Percentiles rank a stretch among this genome's conserved stretches.
These are phyloP conservation scores for Iselma pallidipennis DNA, from an alignment of 2,888 invertebrate species.

Conservation along the genomic window DNA sequence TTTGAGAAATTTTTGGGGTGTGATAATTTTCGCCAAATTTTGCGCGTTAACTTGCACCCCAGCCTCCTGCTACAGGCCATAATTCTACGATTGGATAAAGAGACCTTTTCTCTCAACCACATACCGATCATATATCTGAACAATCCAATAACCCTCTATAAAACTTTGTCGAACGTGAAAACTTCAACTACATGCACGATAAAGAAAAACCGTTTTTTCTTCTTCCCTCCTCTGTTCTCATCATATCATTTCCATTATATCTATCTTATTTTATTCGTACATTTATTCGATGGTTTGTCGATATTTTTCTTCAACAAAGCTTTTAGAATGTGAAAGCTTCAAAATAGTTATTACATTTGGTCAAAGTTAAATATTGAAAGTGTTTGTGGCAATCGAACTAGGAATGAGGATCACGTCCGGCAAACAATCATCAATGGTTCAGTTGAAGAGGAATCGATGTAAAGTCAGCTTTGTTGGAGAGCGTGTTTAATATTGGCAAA, in stretches of 20 bases:
- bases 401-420: conserved; percentile 1
- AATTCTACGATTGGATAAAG: too few relatives aligned
- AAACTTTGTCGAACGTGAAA: neutral
- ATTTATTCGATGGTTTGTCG: neutral
- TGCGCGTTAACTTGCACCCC: too few relatives aligned
- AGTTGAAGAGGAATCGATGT: too few relatives aligned
- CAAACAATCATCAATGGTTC: neutral
- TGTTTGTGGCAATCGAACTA: conserved; percentile 4
- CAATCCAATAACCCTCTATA: neutral
- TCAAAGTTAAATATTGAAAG: conserved; percentile 8
- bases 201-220: too few relatives aligned
- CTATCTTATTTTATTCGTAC: neutral
- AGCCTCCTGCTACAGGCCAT: too few relatives aligned
- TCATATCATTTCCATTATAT: neutral
- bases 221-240: neutral
- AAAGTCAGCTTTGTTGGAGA: too few relatives aligned
- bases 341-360: conserved; percentile 8
- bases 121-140: too few relatives aligned
- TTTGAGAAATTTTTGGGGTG: too few relatives aligned
- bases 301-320: neutral
- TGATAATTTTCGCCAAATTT: too few relatives aligned
- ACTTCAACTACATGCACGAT: neutral
- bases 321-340: neutral
- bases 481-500: too few relatives aligned
- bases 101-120: too few relatives aligned